Percentiles rank a stretch among this genome's conserved stretches.
Evolutionary conservation across 1,140 invertebrate genomes (phyloP).

Genomic region (Vanessa tameamea): DNA sequence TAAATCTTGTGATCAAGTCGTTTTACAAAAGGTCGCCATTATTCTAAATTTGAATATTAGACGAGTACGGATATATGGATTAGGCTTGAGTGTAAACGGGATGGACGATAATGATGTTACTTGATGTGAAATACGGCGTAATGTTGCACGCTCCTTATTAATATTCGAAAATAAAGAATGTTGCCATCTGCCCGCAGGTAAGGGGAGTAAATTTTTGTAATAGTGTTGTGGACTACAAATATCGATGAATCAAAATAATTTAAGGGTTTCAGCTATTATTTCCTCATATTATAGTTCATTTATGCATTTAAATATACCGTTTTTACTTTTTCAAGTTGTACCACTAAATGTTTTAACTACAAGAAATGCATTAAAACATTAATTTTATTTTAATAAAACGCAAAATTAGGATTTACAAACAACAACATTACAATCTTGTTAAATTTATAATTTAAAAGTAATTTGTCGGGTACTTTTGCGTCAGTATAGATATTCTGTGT

Average conservation of each 20-base stretch:
- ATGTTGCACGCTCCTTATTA: conserved; percentile 75
- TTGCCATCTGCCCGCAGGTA: conserved; percentile 69
- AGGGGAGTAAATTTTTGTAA: conserved; percentile 55
- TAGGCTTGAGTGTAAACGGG: conserved; percentile 39
- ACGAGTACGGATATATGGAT: conserved; percentile 46
- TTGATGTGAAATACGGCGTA: conserved; percentile 73
- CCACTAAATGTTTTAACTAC: no score
- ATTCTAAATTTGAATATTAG: conserved; percentile 56
- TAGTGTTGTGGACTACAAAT: conserved; percentile 32
- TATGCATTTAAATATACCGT: no score
- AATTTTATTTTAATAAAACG: no score
- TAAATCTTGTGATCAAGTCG: conserved; percentile 40
- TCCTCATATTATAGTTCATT: no score
- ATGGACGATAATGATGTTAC: conserved; percentile 54
- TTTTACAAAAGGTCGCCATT: conserved; percentile 50
- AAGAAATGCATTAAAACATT: no score
- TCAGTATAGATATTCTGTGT: no score
- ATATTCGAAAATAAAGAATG: conserved; percentile 79
- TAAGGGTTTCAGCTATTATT: no score
- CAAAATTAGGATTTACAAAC: no score
- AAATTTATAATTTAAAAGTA: no score
- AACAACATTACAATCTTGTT: no score
- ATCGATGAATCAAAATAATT: conserved; percentile 30
- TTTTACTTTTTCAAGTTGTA: no score
- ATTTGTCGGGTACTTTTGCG: no score